Evolutionary conservation across 2,113 vertebrate genomes (phyloP).

Genomic region (Mionectes macconnelli): DNA sequence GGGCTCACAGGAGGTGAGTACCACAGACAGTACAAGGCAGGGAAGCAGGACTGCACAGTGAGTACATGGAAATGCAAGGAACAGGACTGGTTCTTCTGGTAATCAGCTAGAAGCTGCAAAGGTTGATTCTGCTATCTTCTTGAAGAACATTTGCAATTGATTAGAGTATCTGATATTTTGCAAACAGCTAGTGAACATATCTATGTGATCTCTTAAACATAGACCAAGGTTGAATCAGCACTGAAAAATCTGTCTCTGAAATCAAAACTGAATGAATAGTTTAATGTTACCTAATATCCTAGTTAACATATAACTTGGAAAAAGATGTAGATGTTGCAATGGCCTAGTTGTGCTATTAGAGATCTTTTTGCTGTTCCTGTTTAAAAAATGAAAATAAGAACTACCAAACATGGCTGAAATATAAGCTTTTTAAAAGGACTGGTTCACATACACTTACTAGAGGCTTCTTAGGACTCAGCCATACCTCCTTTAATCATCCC

Average conservation of each 20-base stretch:
- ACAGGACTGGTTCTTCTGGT: not conserved
- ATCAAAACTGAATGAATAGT: constrained; percentile 31
- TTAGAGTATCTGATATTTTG: not conserved
- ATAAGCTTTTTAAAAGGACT: not conserved
- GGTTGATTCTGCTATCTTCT: not conserved
- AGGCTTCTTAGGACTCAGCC: not conserved
- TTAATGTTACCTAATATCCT: constrained; percentile 49
- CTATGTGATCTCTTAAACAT: not conserved
- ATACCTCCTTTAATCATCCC: not conserved
- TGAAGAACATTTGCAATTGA: not conserved
- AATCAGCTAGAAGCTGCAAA: not conserved
- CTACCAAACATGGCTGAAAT: not conserved
- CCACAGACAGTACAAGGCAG: not conserved
- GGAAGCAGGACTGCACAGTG: not conserved
- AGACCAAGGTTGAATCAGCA: not conserved
- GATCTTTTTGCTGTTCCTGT: not conserved
- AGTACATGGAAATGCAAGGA: not conserved
- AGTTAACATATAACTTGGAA: constrained; percentile 58
- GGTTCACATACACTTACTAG: not conserved
- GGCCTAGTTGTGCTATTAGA: not conserved
- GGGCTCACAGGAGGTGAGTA: not conserved
- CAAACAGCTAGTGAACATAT: not conserved
- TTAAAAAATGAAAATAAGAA: not conserved
- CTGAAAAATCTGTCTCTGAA: not conserved
- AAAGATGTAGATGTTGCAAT: constrained; percentile 33